phyloP scores from a whole-genome alignment of 2,888 invertebrate species.

The Lottia gigantea region DNA sequence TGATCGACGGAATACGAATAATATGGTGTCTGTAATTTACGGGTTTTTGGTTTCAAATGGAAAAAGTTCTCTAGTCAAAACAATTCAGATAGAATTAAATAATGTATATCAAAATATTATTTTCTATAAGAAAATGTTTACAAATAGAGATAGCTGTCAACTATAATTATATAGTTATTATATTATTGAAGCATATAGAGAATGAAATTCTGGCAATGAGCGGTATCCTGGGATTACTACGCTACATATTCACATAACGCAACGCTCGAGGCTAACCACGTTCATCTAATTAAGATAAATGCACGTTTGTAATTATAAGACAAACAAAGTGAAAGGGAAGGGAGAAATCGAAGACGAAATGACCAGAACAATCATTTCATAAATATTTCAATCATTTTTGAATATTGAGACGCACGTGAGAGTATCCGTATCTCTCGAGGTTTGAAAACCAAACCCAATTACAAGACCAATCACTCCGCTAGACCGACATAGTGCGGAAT shows the following conservation, averaged over 20 bases:
- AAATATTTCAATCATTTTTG: not conserved
- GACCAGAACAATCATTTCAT: not conserved
- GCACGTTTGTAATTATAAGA: not conserved
- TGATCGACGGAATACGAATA: too few relatives aligned
- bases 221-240: not conserved
- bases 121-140: too few relatives aligned
- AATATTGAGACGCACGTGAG: constrained; percentile 5
- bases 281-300: not conserved
- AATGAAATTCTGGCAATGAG: not conserved
- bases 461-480: not conserved
- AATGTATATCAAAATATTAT: too few relatives aligned
- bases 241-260: too few relatives aligned
- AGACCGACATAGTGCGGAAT: constrained; percentile 9
- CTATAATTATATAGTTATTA: too few relatives aligned
- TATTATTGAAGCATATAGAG: too few relatives aligned
- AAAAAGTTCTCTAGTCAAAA: too few relatives aligned
- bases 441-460: not conserved
- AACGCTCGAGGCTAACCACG: too few relatives aligned
- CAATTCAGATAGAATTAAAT: too few relatives aligned
- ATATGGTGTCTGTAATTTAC: too few relatives aligned
- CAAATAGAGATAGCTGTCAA: too few relatives aligned
- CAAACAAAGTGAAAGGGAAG: not conserved
- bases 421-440: not conserved
- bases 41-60: too few relatives aligned
- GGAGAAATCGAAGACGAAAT: not conserved